Percentiles rank a stretch among this genome's conserved stretches.
Conservation (phyloP, 2,113 vertebrate genomes). For the Diadophis punctatus region DNA sequence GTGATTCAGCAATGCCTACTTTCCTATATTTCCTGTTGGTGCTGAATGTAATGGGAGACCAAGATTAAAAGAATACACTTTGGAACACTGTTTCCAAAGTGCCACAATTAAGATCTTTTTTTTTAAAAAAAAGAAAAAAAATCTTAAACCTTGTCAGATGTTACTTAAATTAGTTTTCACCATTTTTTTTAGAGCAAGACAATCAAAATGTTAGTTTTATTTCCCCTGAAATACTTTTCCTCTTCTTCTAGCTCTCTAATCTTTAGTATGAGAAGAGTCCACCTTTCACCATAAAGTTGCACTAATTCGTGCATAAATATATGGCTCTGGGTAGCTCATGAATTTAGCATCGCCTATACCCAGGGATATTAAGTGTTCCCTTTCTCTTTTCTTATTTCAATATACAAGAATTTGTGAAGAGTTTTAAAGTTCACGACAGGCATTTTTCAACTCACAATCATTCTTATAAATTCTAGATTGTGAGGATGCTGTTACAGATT, state of each 20-base stretch:
- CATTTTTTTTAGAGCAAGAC: conserved; percentile 27
- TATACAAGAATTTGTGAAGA: conserved; percentile 58
- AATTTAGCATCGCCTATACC: conserved; percentile 36
- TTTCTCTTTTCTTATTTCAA: conserved; percentile 55
- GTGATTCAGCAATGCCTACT: neutral
- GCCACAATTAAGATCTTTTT: conserved; percentile 51
- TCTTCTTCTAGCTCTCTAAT: neutral
- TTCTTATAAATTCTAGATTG: conserved; percentile 28
- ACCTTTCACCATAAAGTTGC: conserved; percentile 14
- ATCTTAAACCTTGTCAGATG: conserved; percentile 32
- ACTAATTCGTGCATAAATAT: neutral
- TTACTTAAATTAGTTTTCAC: conserved; percentile 13
- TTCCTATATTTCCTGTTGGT: neutral
- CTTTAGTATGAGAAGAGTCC: neutral
- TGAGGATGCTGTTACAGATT: rapidly evolving
- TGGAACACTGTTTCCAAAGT: conserved; percentile 42
- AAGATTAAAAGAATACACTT: conserved; percentile 55
- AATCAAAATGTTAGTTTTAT: conserved; percentile 35
- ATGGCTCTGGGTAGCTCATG: neutral
- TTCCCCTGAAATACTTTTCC: conserved; percentile 14
- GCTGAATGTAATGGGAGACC: conserved; percentile 42
- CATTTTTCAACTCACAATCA: conserved; percentile 39
- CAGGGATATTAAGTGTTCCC: conserved; percentile 48
- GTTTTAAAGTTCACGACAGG: conserved; percentile 48
- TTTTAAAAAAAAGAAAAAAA: neutral